These are phyloP conservation scores for Aquatica leii DNA, from an alignment of 2,888 invertebrate genomes.

Conservation along the genomic window DNA sequence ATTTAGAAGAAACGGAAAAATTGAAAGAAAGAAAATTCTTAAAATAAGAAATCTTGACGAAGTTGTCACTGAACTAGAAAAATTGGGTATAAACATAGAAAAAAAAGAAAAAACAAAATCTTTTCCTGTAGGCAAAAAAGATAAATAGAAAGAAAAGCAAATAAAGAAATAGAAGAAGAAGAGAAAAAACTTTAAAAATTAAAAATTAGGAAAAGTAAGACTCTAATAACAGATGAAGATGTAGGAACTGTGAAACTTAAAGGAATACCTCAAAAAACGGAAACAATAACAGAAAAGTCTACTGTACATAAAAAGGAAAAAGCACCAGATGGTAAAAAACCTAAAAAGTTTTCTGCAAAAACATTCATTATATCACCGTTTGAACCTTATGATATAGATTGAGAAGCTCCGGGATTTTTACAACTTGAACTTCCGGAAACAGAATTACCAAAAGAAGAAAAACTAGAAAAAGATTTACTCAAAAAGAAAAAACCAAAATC, in stretches of 20 bases:
- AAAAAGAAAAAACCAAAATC: constrained; percentile 41
- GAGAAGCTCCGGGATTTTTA: constrained; percentile 50
- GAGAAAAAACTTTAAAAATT: constrained; percentile 56
- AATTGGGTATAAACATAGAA: constrained; percentile 58
- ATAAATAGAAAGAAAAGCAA: constrained; percentile 47
- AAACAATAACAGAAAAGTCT: constrained; percentile 39
- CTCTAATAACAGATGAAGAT: constrained; percentile 53
- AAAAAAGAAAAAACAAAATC: constrained; percentile 57
- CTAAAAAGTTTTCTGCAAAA: background rate
- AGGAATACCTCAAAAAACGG: constrained; percentile 57
- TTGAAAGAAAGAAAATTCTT: constrained; percentile 58
- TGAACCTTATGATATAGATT: constrained; percentile 56
- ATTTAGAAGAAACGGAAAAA: constrained; percentile 60
- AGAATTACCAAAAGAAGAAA: constrained; percentile 42
- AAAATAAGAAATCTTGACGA: constrained; percentile 58
- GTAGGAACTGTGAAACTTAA: constrained; percentile 54
- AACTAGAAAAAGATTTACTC: constrained; percentile 44
- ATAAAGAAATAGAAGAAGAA: constrained; percentile 16
- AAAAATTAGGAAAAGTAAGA: constrained; percentile 59
- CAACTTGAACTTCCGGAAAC: constrained; percentile 50
- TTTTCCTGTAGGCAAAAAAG: constrained; percentile 58
- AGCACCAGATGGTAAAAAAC: constrained; percentile 46
- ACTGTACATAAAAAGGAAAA: constrained; percentile 44
- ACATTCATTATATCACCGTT: constrained; percentile 45
- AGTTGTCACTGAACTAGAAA: constrained; percentile 58